Base-by-base conservation (phyloP, 2,113 vertebrate genomes). In the Lynx canadensis region DNA sequence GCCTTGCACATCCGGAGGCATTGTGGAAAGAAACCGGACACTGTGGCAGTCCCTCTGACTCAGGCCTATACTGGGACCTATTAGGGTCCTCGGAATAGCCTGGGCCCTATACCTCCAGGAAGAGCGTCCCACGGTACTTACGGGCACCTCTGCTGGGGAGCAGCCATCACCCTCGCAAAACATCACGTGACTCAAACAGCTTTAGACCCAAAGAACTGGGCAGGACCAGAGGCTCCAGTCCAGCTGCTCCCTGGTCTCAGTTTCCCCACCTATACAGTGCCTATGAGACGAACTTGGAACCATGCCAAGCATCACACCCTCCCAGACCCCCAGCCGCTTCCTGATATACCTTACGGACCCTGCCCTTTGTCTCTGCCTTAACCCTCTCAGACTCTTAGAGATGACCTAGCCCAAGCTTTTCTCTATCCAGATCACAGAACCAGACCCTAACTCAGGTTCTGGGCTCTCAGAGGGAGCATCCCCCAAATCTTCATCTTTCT, bases 311-410 rank as follows among this genome's bases (percentile, higher is more conserved):
- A 33, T 14, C 25, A n/a, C 29, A 33, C 52, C 45, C 57, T 73
- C 21, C 21, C 15, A 15, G 5, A 13, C n/a, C 13, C 48, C 36
- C n/a, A 41, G 25, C 8, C 0, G 3, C 33, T 29, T 68, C 25
- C 63, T 31, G 25, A 81, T 38, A 0, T 14, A 36, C 11, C 0
- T 23, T 60, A 60, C 0, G 57, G 3, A 55, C 16, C 29, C 83
- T 48, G 36, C 31, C 2, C 27, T 36, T 38, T 13, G 48, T 31
- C 16, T 88, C 3, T 0, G 33, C 33, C n/a, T 65, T 63, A 2
- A 2, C n/a, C 55, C 60, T 41, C 36, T 66, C 66, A 74, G 41
- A 57, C n/a, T 89, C 41, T 81, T 63, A 15, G 16, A 45, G 60
- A 45, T 73, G 41, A 68, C 36, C 63, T 57, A 57, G 69, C 29